Percentiles rank a stretch among this genome's conserved stretches.
phyloP scores from a whole-genome alignment of 2,113 vertebrate species.

The Perca fluviatilis region DNA sequence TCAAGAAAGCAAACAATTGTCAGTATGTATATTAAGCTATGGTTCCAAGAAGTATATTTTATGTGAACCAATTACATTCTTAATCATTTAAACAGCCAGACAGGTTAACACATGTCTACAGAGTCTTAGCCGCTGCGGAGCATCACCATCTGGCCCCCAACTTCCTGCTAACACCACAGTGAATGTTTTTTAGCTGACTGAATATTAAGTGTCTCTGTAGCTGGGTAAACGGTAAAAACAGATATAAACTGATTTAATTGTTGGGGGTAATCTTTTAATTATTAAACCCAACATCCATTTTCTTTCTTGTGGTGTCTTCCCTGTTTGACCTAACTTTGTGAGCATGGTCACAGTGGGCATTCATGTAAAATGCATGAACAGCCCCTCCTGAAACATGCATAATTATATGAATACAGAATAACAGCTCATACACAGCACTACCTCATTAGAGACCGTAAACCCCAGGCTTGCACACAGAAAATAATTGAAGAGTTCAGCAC shows the following conservation, averaged over 20 bases:
- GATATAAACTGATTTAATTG: slow-evolving; percentile 7
- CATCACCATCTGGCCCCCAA: slow-evolving; percentile 27
- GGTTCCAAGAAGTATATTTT: not conserved
- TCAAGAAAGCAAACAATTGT: not conserved
- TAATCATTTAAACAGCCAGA: not conserved
- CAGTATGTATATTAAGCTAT: no score
- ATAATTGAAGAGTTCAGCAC: slow-evolving; percentile 56
- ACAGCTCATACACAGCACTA: slow-evolving; percentile 1
- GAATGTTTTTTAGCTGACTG: not conserved
- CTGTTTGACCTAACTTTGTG: slow-evolving; percentile 31
- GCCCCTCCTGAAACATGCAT: slow-evolving; percentile 31
- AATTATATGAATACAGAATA: slow-evolving; percentile 39
- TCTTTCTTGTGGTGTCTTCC: not conserved
- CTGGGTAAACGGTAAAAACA: not conserved
- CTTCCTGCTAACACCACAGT: slow-evolving; percentile 1
- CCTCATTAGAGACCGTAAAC: slow-evolving; percentile 63
- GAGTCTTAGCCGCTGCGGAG: not conserved
- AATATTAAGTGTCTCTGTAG: not conserved
- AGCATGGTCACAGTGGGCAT: slow-evolving; percentile 22
- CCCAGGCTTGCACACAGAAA: slow-evolving; percentile 43
- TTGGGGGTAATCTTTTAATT: slow-evolving; percentile 17
- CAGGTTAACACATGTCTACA: not conserved
- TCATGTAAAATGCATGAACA: slow-evolving; percentile 55
- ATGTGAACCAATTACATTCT: not conserved
- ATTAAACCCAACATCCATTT: slow-evolving; percentile 12